A percentile compares a stretch with the other conserved stretches of the same genome.
Conservation (phyloP, 2,888 invertebrate species). For the Brachynemurus nebulosus region DNA sequence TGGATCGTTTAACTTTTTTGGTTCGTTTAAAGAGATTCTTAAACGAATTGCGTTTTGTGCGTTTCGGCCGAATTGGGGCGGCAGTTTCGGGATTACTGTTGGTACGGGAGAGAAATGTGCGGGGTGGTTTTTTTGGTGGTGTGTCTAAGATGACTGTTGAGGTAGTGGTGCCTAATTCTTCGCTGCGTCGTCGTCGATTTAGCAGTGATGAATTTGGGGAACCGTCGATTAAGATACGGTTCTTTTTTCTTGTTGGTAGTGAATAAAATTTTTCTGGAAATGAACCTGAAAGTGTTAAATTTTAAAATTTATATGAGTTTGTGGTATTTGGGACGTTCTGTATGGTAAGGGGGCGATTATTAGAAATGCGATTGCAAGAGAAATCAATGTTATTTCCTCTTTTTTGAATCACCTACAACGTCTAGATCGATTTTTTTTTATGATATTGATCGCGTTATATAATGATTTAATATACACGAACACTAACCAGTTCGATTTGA, state of each 20-base stretch:
- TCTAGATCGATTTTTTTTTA: no score
- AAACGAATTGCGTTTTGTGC: slow-evolving; percentile 33
- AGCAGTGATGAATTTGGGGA: slow-evolving; percentile 21
- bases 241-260: slow-evolving; percentile 47
- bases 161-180: slow-evolving; percentile 33
- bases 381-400: no score
- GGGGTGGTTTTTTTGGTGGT: slow-evolving; percentile 28
- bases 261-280: slow-evolving; percentile 52
- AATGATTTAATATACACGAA: no score
- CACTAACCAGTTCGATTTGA: slow-evolving; percentile 22
- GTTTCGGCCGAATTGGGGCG: slow-evolving; percentile 34
- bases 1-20: slow-evolving; percentile 40
- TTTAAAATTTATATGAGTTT: not conserved
- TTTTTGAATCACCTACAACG: no score
- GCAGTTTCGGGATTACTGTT: slow-evolving; percentile 32
- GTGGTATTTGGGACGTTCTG: no score
- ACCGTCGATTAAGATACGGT: slow-evolving; percentile 28
- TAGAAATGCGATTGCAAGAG: no score
- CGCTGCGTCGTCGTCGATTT: slow-evolving; percentile 34
- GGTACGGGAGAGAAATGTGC: slow-evolving; percentile 38
- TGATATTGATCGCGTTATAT: no score
- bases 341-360: no score
- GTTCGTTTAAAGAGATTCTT: slow-evolving; percentile 49
- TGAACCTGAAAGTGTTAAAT: not conserved
- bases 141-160: slow-evolving; percentile 16